Conservation (phyloP, 92 coral and sea anemone species). For the Ricordea florida region DNA sequence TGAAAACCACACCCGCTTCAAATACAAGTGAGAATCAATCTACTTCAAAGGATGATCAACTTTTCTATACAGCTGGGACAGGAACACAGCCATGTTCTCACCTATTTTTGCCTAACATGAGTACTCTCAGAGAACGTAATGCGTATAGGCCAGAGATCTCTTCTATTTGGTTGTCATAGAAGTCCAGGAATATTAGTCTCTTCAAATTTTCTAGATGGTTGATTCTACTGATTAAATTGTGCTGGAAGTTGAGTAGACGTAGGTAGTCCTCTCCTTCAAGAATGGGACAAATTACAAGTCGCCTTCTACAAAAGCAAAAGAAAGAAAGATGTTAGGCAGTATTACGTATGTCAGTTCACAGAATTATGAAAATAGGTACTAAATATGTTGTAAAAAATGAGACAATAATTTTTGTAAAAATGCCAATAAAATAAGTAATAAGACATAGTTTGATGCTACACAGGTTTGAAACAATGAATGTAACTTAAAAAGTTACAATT, state of each 20-base stretch:
- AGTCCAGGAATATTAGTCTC: slow-evolving; percentile 91
- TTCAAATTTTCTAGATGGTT: slow-evolving; percentile 84
- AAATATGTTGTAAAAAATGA: no score
- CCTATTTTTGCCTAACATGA: slow-evolving; percentile 96
- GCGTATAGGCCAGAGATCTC: slow-evolving; percentile 88
- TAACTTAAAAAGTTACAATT: no score
- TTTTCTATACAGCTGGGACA: no score
- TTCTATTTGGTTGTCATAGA: slow-evolving; percentile 96
- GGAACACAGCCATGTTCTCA: no score
- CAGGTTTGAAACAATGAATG: no score
- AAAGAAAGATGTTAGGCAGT: neutral
- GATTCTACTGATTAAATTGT: slow-evolving; percentile 84
- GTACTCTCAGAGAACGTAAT: slow-evolving; percentile 84
- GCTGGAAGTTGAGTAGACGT: slow-evolving; percentile 91
- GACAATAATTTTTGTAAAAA: no score
- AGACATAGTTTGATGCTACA: no score
- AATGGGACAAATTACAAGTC: slow-evolving; percentile 85
- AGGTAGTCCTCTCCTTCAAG: slow-evolving; percentile 96
- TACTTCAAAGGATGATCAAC: no score
- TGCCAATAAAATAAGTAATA: no score
- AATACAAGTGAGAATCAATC: neutral
- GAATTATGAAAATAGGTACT: no score
- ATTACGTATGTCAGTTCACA: no score
- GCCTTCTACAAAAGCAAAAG: slow-evolving; percentile 68
- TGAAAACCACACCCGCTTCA: neutral